Evolutionary conservation across 1,140 invertebrate genomes (phyloP), one percentile per base, ranked within the genome.

Genomic region (Micrasema longulum): DNA sequence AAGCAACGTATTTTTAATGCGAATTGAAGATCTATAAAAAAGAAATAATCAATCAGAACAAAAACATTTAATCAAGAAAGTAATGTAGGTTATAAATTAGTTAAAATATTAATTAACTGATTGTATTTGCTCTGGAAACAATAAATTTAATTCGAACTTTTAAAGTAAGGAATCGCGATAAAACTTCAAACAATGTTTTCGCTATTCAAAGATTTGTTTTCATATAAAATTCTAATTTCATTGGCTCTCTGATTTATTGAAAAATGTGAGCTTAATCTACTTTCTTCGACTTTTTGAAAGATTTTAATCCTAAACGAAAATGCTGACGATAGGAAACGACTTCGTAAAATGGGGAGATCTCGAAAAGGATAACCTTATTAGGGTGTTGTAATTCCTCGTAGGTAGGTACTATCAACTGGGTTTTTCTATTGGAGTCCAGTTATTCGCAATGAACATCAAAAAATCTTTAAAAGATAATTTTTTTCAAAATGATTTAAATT

Each of bases 321-420:
- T 22, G 64, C 64, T 66, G 64, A 66, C 64, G 48, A 20, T 50
- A 14, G 48, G 45, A 36, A 52, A 52, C 18, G 31, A 26, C 18
- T 64, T 16, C 38, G 41, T 47, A 64, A 47, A 43, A 66, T 38
- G 47, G 31, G 47, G 47, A 52, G 47, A 38, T 66, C 20, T 26
- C 16, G 48, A 22, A 66, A 14, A 26, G 31, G 45, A 47, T 66
- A 52, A 41, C 64, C 68, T 73, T 47, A 67, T 73, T 69, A 73
- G 64, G 23, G n/a, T 11, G 57, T 43, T 41, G 14, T 38, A 35
- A 35, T 35, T 38, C n/a, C n/a, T n/a, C n/a, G n/a, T n/a, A n/a
- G n/a, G 6, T 11, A 31, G n/a, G 53, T 2, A 35, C 23, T 52
- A 9, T 16, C 11, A 2, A 26, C 26, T 57, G 31, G 26, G 31